Base-by-base conservation (phyloP, 2,113 vertebrate species). In the Asarcornis scutulata region DNA sequence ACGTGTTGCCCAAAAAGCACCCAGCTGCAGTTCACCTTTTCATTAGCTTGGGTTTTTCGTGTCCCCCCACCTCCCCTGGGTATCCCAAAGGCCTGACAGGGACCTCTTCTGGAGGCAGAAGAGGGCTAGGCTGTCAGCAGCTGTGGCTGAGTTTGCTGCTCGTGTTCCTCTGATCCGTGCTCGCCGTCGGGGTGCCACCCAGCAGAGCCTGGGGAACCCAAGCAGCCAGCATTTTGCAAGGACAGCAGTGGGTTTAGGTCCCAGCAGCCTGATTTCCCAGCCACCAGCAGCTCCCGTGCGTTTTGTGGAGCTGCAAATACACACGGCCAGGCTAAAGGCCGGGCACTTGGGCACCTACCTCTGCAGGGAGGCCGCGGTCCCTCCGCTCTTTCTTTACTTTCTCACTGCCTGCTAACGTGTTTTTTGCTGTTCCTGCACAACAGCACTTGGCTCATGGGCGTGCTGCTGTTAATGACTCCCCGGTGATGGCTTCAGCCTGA, bases 161-260 rank as follows among this genome's bases (percentile, higher is more conserved):
- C 6, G 0, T 22, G 6, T 67, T 56, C 59, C 60, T 77, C 60
- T 22, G 48, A 13, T 69, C 27, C 34, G 13, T 25, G 6, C n/a
- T 78, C 63, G 7, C 3, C 0, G 13, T 81, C 15, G 21, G 23
- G 17, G 56, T 36, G 40, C 40, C 60, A 31, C 38, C 18, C 38
- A 78, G 81, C 44, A 26, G 63, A 71, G 46, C 10, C 20, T 20
- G 29, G 15, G n/a, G 62, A 64, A 55, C 14, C 21, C 1, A 5
- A 4, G 59, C 48, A 68, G 38, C 46, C 15, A 21, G 5, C 0
- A 0, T 74, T 69, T 71, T 2, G 1, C 52, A 56, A 1, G 29
- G 48, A 1, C 44, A 42, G 6, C 32, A 18, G 13, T 0, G 1
- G 9, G 55, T 38, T 17, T 40, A 26, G 34, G 46, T 34, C 67